Evolutionary conservation across 1,140 invertebrate genomes (phyloP).

Genomic region (Thalassaphorura encarpata): DNA sequence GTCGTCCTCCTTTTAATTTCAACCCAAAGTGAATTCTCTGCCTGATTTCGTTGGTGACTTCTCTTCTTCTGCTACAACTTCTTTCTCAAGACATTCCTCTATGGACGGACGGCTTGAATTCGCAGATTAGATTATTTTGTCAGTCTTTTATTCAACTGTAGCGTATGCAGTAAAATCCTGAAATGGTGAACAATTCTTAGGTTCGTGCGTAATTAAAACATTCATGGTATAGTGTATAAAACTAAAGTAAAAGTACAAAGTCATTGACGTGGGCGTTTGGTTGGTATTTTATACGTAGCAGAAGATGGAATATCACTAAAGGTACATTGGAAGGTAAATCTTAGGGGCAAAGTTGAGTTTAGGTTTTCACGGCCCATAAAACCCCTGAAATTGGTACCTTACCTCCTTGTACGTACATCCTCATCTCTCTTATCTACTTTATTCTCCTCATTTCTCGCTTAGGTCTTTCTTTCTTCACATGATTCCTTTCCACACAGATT

Average conservation of each 20-base stretch:
- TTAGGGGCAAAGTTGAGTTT: slow-evolving; percentile 24
- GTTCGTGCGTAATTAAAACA: no score
- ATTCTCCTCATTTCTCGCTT: no score
- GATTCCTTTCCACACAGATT: no score
- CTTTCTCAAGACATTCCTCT: slow-evolving; percentile 9
- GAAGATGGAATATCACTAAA: background rate
- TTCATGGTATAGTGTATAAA: background rate
- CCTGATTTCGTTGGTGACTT: background rate
- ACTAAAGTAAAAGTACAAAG: background rate
- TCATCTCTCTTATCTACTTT: no score
- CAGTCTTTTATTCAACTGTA: slow-evolving; percentile 3
- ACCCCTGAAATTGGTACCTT: slow-evolving; percentile 21
- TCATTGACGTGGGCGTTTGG: background rate
- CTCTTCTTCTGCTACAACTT: background rate
- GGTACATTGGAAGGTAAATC: slow-evolving; percentile 19
- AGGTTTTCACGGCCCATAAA: slow-evolving; percentile 30
- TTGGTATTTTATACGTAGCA: background rate
- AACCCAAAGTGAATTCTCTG: background rate
- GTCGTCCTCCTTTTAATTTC: no score
- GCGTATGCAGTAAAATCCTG: no score
- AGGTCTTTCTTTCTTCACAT: no score
- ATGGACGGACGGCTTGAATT: slow-evolving; percentile 3
- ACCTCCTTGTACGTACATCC: no score
- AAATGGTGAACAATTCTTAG: no score
- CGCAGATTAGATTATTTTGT: background rate